A percentile compares a stretch with the other conserved stretches of the same genome.
These are phyloP conservation scores for Cosmorhoe ocellata DNA, from an alignment of 2,888 invertebrate genomes.

Conservation along the genomic window DNA sequence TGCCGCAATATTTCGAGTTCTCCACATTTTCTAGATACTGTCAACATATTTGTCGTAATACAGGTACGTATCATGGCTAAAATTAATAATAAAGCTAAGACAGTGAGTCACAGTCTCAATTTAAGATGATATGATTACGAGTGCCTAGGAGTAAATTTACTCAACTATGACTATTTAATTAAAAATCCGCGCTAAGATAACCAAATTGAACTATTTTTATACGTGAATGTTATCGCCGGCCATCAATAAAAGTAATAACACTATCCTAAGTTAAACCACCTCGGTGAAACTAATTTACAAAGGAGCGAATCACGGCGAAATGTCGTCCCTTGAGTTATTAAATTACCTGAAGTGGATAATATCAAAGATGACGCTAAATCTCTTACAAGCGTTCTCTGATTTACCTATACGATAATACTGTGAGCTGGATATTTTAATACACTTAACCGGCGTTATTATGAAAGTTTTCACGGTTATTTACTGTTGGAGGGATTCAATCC, in stretches of 20 bases:
- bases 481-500: constrained; percentile 45
- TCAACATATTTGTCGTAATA: constrained; percentile 9
- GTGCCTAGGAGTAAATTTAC: no score
- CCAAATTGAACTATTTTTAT: constrained; percentile 7
- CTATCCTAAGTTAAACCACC: constrained; percentile 54
- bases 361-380: constrained; percentile 43
- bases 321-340: constrained; percentile 66
- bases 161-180: no score
- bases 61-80: neutral
- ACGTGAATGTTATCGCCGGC: constrained; percentile 38
- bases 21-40: constrained; percentile 43
- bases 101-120: no score
- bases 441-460: constrained; percentile 31
- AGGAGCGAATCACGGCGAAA: constrained; percentile 53
- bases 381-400: constrained; percentile 57
- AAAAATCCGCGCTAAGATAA: no score
- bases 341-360: constrained; percentile 48
- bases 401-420: constrained; percentile 66
- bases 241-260: constrained; percentile 55
- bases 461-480: constrained; percentile 21
- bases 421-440: constrained; percentile 66
- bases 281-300: constrained; percentile 71
- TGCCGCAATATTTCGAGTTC: constrained; percentile 50
- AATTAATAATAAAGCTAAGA: neutral
- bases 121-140: no score